Base-by-base conservation (phyloP, 2,888 invertebrate genomes). In the Troides helena region DNA sequence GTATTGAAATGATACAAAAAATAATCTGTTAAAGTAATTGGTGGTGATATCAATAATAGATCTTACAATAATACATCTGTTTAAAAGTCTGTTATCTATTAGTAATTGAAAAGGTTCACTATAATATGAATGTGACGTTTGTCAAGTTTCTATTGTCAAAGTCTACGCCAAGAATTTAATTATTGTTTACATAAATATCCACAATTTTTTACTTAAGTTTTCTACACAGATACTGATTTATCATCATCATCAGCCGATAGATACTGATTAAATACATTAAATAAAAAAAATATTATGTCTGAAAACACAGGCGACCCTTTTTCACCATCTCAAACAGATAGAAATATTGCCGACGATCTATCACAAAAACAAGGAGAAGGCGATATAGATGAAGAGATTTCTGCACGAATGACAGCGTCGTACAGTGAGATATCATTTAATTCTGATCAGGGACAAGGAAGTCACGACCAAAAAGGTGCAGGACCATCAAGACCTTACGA, bases 381-480 rank as follows among this genome's bases (percentile, higher is more conserved):
- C 53, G 94, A 90, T 67, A 76, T 88, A 67, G 92, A 91, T 43
- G 94, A 94, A 72, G 94, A 94, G 77, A 92, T 94, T 75, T 93
- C 94, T 25, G 93, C 94, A 67, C 93, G 95, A 80, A 96, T 96
- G 96, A 96, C 96, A 23, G 96, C 95, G 18, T 96, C 96, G 0
- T 96, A 96, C 80, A 96, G 96, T 73, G 96, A 96, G 86, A 96
- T 96, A 84, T 96, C 96, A 2, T 95, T 95, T 76, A 95, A 95
- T 82, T 95, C 95, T 0, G 95, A 94, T 73, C 85, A 87, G 62
- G 85, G 81, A 25, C 82, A 80, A 25, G 62, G 72, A n/a, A 80
- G 73, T 18, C 83, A 81, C 23, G 81, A 81, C n/a, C 78, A 78
- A 14, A 71, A 64, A 10, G 85, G 79, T 76, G 76, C 76, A 10